Conservation (phyloP, 2,113 vertebrate species). For the Terrapene triunguis region DNA sequence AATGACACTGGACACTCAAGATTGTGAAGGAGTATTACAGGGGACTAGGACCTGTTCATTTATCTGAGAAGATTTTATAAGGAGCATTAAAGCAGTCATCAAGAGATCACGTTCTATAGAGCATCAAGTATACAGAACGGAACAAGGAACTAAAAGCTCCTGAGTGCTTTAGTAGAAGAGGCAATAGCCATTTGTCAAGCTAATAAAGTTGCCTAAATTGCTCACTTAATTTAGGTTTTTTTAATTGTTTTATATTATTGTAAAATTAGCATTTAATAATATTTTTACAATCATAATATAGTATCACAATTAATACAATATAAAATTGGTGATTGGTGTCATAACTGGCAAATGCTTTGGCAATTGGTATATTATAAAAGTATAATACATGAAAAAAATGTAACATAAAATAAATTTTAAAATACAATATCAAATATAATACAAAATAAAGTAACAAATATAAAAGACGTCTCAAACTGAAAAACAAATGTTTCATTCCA, state of each 20-base stretch:
- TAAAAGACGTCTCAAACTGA: background rate
- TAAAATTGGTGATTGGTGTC: background rate
- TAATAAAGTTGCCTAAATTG: background rate
- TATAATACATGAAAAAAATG: constrained; percentile 15
- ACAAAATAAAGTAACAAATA: background rate
- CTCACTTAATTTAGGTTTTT: background rate
- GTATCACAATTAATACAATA: background rate
- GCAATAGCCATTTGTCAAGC: background rate
- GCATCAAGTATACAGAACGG: constrained; percentile 16
- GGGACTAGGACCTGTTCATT: too few species aligned
- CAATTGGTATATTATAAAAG: constrained; percentile 13
- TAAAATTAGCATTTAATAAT: constrained; percentile 1
- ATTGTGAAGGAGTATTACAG: background rate
- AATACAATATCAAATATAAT: background rate
- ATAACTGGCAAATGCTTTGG: background rate
- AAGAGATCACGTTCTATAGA: background rate
- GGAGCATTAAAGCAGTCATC: background rate
- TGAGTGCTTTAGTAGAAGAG: background rate
- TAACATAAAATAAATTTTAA: constrained; percentile 15
- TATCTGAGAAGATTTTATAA: too few species aligned
- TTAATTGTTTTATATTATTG: background rate
- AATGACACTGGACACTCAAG: background rate
- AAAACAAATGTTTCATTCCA: background rate
- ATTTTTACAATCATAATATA: background rate
- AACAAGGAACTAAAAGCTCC: background rate